Conservation (phyloP, 2,888 invertebrate genomes). For the Chydorus sphaericus region DNA sequence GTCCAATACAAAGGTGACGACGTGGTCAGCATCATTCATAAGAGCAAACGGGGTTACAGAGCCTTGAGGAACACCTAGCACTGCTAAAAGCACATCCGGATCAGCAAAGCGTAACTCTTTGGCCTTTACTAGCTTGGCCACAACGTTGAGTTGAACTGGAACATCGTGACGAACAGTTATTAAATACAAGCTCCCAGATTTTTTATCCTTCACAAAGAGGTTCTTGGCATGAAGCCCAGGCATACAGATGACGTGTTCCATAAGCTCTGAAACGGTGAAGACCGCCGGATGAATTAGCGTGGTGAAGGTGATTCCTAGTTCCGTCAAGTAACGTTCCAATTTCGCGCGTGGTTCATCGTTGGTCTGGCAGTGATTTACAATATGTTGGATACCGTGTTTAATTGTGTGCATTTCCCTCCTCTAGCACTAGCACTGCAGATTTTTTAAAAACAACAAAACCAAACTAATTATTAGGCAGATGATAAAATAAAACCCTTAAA, state of each 20-base stretch:
- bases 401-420: background rate
- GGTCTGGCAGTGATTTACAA: no score
- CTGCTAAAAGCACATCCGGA: slow-evolving; percentile 24
- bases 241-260: slow-evolving; percentile 23
- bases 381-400: no score
- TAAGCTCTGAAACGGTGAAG: slow-evolving; percentile 29
- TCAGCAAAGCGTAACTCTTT: slow-evolving; percentile 29
- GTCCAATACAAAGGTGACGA: slow-evolving; percentile 25
- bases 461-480: no score
- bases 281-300: slow-evolving; percentile 21
- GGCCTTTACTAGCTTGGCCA: slow-evolving; percentile 25
- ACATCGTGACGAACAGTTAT: slow-evolving; percentile 27
- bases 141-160: slow-evolving; percentile 25
- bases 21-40: slow-evolving; percentile 25
- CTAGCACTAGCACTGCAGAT: no score
- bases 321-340: background rate
- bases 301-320: slow-evolving; percentile 9
- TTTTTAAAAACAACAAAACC: no score
- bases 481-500: no score
- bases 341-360: no score
- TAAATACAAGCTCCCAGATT: slow-evolving; percentile 26
- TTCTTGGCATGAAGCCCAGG: slow-evolving; percentile 28
- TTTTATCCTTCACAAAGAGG: slow-evolving; percentile 29
- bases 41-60: slow-evolving; percentile 28
- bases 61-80: slow-evolving; percentile 28